These are phyloP conservation scores for Chionis minor DNA, from an alignment of 2,113 vertebrate genomes.

Conservation along the genomic window DNA sequence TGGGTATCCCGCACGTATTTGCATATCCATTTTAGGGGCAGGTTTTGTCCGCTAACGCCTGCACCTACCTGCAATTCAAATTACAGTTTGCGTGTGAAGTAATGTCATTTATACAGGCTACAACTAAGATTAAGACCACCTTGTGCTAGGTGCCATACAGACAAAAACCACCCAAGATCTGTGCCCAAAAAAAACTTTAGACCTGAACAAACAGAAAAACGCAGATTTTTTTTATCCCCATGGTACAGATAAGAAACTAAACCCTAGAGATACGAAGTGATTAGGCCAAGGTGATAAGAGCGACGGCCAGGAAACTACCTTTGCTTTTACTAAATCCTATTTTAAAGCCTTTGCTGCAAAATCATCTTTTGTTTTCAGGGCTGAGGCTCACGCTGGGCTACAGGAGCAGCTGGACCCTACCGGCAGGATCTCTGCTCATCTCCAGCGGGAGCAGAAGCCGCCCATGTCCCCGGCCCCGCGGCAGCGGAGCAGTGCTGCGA, in stretches of 20 bases:
- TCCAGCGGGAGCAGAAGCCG: fast-evolving
- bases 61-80: neutral
- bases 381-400: neutral
- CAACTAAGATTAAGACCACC: neutral
- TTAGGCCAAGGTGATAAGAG: neutral
- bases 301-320: fast-evolving
- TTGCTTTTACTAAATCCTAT: neutral
- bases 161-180: neutral
- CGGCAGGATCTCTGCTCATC: neutral
- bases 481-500: neutral
- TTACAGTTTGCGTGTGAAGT: fast-evolving
- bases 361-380: neutral
- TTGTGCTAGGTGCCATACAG: neutral
- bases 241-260: neutral
- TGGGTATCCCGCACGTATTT: fast-evolving
- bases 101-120: neutral
- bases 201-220: neutral
- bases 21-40: neutral
- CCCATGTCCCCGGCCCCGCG: no score
- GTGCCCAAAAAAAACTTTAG: neutral
- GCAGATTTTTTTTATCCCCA: neutral
- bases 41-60: neutral
- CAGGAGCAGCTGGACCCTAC: neutral
- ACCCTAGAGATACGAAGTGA: neutral
- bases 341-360: neutral